Evolutionary conservation across 1,140 invertebrate species (phyloP), one percentile per base, ranked within the genome.

Genomic region (Ips typographus): DNA sequence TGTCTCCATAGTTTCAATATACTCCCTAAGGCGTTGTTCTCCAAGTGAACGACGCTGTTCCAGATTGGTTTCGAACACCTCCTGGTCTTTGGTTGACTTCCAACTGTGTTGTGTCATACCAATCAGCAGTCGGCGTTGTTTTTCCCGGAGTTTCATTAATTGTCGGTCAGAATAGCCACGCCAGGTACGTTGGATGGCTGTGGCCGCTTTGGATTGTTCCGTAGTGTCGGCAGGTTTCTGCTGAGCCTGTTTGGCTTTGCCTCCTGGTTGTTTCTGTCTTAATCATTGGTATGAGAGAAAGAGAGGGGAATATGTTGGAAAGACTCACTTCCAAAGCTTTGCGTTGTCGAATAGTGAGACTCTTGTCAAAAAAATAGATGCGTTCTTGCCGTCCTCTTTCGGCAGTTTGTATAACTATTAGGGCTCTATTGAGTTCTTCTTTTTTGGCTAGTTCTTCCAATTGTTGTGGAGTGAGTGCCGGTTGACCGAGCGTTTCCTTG

Each of bases 361-460:
- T 74, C 51, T 76, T 77, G 39, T 78, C 79, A 0, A 75, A 67
- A 57, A 77, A 79, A 59, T 82, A 83, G 3, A 83, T 73, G 38
- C 90, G 79, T 40, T 80, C 86, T 65, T 86, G 73, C 64, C 86
- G 80, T 0, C 81, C 84, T 65, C 85, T 79, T 74, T 88, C 86
- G 47, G 84, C 53, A 6, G 53, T 55, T 37, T 55, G 53, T 6
- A 55, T 2, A 38, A 8, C 8, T 1, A n/a, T 38, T 4, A 55
- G 37, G 5, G 53, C 53, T 3, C 37, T 8, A 0, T 1, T 55
- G 1, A 55, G 53, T 38, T 37, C 8, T 4, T 55, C 53, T 37
- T 55, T 37, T 37, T 38, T 55, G 7, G 8, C 5, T 55, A 55
- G 8, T 38, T 55, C 53, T 38, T 55, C 53, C 0, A 22, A 22